phyloP scores from a whole-genome alignment of 2,797 vertebrate species.

The Coregonus ussuriensis region DNA sequence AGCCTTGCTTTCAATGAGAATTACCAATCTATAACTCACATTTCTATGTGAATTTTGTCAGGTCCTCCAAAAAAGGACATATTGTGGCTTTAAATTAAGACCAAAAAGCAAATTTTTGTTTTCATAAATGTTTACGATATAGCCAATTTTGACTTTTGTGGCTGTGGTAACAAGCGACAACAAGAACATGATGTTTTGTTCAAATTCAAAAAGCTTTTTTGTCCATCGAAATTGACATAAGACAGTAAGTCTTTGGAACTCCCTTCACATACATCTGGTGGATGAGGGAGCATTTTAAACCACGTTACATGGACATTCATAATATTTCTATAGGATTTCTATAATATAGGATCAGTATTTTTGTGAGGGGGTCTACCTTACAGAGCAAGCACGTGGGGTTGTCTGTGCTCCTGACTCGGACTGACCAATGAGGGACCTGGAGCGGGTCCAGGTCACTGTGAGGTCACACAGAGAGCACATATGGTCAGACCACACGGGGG shows the following conservation, averaged over 20 bases:
- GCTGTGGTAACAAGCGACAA: too few species aligned
- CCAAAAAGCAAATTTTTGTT: too few species aligned
- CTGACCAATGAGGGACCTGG: conserved; percentile 96
- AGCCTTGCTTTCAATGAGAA: too few species aligned
- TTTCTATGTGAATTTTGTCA: too few species aligned
- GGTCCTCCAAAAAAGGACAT: too few species aligned
- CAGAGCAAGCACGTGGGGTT: conserved; percentile 93
- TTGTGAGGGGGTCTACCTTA: conserved; percentile 63
- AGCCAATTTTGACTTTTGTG: too few species aligned
- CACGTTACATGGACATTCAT: too few species aligned
- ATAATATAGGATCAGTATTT: not conserved
- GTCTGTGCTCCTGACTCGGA: conserved; percentile 91
- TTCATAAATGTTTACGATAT: too few species aligned
- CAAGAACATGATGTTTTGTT: not conserved
- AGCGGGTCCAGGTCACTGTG: conserved; percentile 91
- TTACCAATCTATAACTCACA: too few species aligned
- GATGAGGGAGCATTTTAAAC: too few species aligned
- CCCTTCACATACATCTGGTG: not conserved
- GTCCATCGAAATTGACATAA: not conserved
- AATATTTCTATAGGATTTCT: too few species aligned
- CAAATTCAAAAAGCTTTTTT: not conserved
- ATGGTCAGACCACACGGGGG: conserved; percentile 6
- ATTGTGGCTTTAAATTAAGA: too few species aligned
- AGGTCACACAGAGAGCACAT: conserved; percentile 32
- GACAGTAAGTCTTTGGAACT: not conserved